Evolutionary conservation across 2,797 vertebrate genomes (phyloP), one percentile per base, ranked within the genome.

Genomic region (Margarornis squamiger): DNA sequence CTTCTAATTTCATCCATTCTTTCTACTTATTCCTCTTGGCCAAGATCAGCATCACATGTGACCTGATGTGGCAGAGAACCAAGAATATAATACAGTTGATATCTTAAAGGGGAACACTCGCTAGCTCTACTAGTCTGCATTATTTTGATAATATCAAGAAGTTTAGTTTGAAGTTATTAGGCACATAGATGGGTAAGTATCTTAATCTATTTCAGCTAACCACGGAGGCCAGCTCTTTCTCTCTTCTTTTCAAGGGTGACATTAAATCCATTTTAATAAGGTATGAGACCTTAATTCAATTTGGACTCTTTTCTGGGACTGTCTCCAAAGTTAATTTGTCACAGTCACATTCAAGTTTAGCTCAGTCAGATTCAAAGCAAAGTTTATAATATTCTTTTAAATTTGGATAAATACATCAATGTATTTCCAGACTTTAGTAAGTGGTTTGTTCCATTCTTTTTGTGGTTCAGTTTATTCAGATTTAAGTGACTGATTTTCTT

Each of bases 191-290:
- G 22, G 36, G 34, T 46, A 41, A 61, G 10, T 76, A 63, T 63
- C 79, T 86, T 94, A 41, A 52, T 67, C 48, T 91, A 21, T 79
- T 88, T 63, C 63, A 67, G 41, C 54, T 84, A 81, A 86, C 51
- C 55, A 57, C 17, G 79, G 73, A 93, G 45, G 18, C 67, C 38
- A 90, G 48, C 24, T 78, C 71, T 86, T 93, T 62, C 84, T 34
- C 65, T 61, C 58, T 73, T 81, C 52, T 75, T 88, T 93, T 57
- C 48, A 85, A 88, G 32, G 39, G 48, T 88, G 73, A 86, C 66
- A 92, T 67, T 70, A 92, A 93, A 94, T 96, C 79, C 45, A 92
- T 94, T 93, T 94, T 82, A 93, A 96, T 91, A 86, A 82, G 48
- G 38, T 91, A 93, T 89, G 76, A 91, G 52, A 88, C 38, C 34